Evolutionary conservation across 1,140 invertebrate genomes (phyloP).

Genomic region (Drosophila lacertosa): DNA sequence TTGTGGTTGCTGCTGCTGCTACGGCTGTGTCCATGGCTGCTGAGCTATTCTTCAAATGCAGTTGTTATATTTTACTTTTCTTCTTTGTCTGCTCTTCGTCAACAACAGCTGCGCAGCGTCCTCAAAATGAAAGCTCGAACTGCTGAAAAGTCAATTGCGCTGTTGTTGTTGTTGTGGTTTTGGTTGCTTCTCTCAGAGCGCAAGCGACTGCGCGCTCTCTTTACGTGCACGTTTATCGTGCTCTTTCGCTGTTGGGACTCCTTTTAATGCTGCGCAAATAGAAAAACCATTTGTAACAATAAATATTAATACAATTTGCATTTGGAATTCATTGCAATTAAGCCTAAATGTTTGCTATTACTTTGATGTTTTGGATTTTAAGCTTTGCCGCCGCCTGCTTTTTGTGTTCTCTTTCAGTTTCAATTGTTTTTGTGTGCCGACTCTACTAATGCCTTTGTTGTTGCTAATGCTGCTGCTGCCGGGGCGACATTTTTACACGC

Average conservation of each 20-base stretch:
- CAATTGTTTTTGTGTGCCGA: conserved; percentile 40
- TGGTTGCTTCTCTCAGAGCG: conserved; percentile 25
- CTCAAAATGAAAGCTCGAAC: conserved; percentile 42
- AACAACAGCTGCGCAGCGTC: conserved; percentile 63
- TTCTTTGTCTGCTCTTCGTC: conserved; percentile 16
- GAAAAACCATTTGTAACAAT: conserved; percentile 43
- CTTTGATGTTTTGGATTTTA: conserved; percentile 11
- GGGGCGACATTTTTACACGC: conserved; percentile 64
- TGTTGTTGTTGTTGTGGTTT: conserved; percentile 28
- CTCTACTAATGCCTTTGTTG: conserved; percentile 20
- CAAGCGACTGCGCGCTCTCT: background rate
- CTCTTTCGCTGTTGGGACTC: conserved; percentile 39
- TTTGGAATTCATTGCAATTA: conserved; percentile 12
- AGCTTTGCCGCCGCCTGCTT: conserved; percentile 47
- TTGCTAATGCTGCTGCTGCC: conserved; percentile 37
- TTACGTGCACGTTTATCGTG: conserved; percentile 11
- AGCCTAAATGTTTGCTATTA: conserved; percentile 26
- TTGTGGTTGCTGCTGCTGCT: conserved; percentile 23
- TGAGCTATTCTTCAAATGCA: conserved; percentile 37
- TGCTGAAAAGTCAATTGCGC: conserved; percentile 60
- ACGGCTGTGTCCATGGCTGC: conserved; percentile 57
- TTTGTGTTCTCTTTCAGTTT: conserved; percentile 46
- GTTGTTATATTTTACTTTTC: conserved; percentile 35
- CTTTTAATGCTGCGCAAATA: conserved; percentile 50
- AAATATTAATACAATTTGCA: conserved; percentile 29